Percentiles rank a stretch among this genome's conserved stretches.
These are phyloP conservation scores for Cottoperca gobio DNA, from an alignment of 2,797 vertebrate genomes.

Conservation along the genomic window DNA sequence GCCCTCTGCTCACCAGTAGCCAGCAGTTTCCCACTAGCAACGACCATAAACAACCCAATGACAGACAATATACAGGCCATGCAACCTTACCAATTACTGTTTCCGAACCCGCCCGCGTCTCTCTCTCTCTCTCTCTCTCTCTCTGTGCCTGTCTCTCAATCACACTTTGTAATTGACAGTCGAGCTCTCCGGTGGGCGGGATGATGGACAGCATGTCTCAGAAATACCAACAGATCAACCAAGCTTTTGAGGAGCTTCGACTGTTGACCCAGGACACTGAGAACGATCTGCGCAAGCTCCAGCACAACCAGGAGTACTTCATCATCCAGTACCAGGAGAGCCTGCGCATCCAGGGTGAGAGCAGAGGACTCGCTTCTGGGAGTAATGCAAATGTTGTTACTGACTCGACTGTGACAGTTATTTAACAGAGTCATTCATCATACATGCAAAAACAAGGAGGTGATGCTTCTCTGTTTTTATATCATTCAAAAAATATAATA, in stretches of 20 bases:
- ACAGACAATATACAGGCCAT: slow-evolving; percentile 15
- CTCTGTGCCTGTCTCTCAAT: slow-evolving; percentile 10
- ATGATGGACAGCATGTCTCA: slow-evolving; percentile 94
- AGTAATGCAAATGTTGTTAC: background rate
- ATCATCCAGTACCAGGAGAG: slow-evolving; percentile 99
- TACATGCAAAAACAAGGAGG: background rate
- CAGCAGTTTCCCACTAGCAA: slow-evolving; percentile 26
- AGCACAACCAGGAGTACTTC: slow-evolving; percentile 98
- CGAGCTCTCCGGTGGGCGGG: slow-evolving; percentile 88
- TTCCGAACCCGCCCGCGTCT: slow-evolving; percentile 14
- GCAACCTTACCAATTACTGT: background rate
- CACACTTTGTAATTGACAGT: slow-evolving; percentile 78
- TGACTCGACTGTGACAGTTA: background rate
- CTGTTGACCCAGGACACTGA: slow-evolving; percentile 95
- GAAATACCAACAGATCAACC: slow-evolving; percentile 98
- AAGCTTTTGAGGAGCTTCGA: slow-evolving; percentile 87
- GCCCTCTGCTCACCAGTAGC: slow-evolving; percentile 16
- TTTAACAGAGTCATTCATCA: background rate
- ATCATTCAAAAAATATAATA: background rate
- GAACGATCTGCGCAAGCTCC: slow-evolving; percentile 95
- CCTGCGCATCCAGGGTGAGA: slow-evolving; percentile 93
- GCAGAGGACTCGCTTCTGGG: slow-evolving; percentile 50
- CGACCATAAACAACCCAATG: slow-evolving; percentile 45
- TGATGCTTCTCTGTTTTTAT: background rate
- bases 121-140: background rate